Evolutionary conservation across 2,888 invertebrate species (phyloP), one percentile per base, ranked within the genome.

Genomic region (Eupithecia subumbrata): DNA sequence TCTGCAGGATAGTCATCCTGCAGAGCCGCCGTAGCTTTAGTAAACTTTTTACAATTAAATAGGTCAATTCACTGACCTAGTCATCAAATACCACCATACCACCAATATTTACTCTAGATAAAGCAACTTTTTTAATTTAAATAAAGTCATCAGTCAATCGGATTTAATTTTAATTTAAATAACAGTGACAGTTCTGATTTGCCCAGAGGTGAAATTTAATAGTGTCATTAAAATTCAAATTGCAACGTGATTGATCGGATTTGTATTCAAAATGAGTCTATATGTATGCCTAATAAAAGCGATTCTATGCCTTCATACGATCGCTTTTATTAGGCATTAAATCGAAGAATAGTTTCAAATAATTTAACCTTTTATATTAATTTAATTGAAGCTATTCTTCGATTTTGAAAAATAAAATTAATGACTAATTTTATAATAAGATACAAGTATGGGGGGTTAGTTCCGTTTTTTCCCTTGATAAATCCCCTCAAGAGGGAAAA

Each of bases 101-200:
- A 60, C 25, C 25, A 12, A 43, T 22, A 22, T 11, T 4, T 22
- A 56, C 9, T 56, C n/a, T 12, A 14, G 25, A 16, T 73, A n/a
- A n/a, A 69, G 40, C 45, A 71, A 60, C 5, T 34, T 75, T 69
- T 22, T 25, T 8, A 37, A 45, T 40, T 34, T 22, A 16, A 72
- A 56, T 60, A 14, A 37, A 45, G 22, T n/a, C 73, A 68, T 60
- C 73, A 76, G 60, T 45, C 18, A 70, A 73, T 71, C 37, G 45
- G 69, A 74, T 80, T 8, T 77, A 40, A 67, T 67, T 79, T 75
- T 85, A 87, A 88, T 88, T 88, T 86, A 79, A 87, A 86, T 88
- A 85, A 84, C 83, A 84, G 84, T 86, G 87, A 88, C 89, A 86
- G 86, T 84, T 86, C 82, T 82, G 77, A 80, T 83, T 81, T 76